Conservation (phyloP, 2,113 vertebrate species). For the Etia nguti region DNA sequence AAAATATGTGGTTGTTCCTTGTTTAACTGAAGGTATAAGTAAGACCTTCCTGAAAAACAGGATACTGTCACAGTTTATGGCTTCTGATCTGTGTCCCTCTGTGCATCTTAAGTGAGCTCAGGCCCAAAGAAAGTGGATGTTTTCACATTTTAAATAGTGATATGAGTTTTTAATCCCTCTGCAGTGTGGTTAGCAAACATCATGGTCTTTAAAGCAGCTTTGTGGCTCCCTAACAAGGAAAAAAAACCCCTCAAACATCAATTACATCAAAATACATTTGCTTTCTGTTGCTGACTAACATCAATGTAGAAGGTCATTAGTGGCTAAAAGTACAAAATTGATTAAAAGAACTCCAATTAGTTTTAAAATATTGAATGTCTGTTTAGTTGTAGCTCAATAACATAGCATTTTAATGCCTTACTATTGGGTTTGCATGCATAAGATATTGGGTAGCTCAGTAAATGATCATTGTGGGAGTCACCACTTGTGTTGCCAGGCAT, state of each 20-base stretch:
- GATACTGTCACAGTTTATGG: not conserved
- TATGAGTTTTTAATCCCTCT: not conserved
- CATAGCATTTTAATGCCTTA: not conserved
- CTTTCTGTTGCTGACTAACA: not conserved
- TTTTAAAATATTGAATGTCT: not conserved
- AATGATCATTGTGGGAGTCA: slow-evolving; percentile 32
- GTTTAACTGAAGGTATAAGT: not conserved
- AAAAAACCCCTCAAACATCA: not conserved
- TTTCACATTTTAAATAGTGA: not conserved
- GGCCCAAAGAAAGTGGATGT: not conserved
- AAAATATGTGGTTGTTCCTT: not conserved
- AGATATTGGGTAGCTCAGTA: slow-evolving; percentile 19
- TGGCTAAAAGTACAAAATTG: not conserved
- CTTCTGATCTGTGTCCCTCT: not conserved
- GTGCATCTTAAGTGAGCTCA: not conserved
- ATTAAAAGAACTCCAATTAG: not conserved
- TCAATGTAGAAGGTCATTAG: not conserved
- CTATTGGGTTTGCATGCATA: slow-evolving; percentile 3
- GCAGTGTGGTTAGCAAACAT: not conserved
- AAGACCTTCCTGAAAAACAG: not conserved
- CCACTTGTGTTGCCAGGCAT: slow-evolving; percentile 29
- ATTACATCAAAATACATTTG: not conserved
- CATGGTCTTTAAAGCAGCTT: not conserved
- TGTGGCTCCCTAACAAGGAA: not conserved
- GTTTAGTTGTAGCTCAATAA: not conserved